phyloP scores from a whole-genome alignment of 2,113 vertebrate species.

The Prietella phreatophila region DNA sequence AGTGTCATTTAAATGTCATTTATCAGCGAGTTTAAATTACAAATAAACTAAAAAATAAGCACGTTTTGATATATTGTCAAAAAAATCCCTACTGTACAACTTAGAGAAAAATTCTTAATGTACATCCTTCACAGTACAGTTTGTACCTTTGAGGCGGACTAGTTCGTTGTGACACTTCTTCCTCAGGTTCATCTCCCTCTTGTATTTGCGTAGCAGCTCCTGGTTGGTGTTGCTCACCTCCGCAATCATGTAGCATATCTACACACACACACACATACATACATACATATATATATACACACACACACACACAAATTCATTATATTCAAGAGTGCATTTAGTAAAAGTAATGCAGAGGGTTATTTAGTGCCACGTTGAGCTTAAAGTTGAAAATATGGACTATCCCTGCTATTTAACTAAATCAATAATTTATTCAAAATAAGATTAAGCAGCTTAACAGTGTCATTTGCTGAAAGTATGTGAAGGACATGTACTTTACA shows the following conservation, averaged over 20 bases:
- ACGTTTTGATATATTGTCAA: no score
- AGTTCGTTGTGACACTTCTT: slow-evolving; percentile 97
- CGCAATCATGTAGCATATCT: slow-evolving; percentile 90
- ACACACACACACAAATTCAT: neutral
- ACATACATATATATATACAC: no score
- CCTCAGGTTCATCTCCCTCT: slow-evolving; percentile 90
- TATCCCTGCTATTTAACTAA: neutral
- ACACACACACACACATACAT: neutral
- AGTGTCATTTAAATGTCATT: no score
- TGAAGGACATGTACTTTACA: neutral
- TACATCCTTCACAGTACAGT: neutral
- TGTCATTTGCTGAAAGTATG: neutral
- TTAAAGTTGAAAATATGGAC: neutral
- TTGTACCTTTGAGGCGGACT: slow-evolving; percentile 87
- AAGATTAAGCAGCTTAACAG: neutral
- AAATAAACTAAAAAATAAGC: neutral
- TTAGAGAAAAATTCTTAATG: neutral
- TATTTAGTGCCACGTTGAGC: neutral
- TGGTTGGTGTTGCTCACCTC: slow-evolving; percentile 85
- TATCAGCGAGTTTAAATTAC: neutral
- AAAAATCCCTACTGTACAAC: neutral
- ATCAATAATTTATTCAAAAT: neutral
- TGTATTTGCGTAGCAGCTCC: slow-evolving; percentile 92
- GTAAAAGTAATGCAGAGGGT: neutral
- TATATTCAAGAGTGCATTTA: neutral